Conservation (phyloP, 2,113 vertebrate species). For the Callopanchax toddi region DNA sequence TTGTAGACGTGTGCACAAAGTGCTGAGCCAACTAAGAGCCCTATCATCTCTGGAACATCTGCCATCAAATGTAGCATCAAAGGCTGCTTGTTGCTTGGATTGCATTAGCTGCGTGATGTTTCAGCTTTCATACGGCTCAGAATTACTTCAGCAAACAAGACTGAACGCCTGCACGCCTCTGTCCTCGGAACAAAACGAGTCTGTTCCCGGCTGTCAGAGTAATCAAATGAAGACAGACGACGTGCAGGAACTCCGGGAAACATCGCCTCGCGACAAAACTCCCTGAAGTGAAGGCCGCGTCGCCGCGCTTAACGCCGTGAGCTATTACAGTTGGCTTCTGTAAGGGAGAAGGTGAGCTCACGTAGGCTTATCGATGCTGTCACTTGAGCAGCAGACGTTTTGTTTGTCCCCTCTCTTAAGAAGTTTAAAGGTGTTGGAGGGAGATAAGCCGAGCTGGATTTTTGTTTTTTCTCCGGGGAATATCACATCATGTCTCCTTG, state of each 20-base stretch:
- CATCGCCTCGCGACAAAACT: conserved; percentile 26
- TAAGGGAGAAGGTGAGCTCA: conserved; percentile 35
- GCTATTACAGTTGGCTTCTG: conserved; percentile 9
- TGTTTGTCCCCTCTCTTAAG: conserved; percentile 53
- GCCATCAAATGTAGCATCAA: conserved; percentile 62
- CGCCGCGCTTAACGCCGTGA: conserved; percentile 15
- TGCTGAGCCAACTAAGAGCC: conserved; percentile 5
- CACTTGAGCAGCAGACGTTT: conserved; percentile 48
- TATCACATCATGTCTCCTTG: conserved; percentile 30
- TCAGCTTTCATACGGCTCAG: conserved; percentile 51
- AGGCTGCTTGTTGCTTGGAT: conserved; percentile 55
- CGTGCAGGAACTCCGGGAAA: conserved; percentile 28
- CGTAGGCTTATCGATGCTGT: conserved; percentile 46
- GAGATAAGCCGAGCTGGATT: conserved; percentile 60
- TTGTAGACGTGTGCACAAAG: background rate
- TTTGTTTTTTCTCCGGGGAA: conserved; percentile 41
- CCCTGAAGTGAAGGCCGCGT: conserved; percentile 37
- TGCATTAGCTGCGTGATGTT: conserved; percentile 62
- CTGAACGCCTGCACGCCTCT: conserved; percentile 27
- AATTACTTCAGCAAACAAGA: conserved; percentile 47
- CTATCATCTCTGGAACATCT: conserved; percentile 62
- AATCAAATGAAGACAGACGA: conserved; percentile 68
- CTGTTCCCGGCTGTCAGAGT: conserved; percentile 58
- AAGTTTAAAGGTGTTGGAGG: conserved; percentile 57
- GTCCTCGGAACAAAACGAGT: conserved; percentile 35